Evolutionary conservation across 2,797 vertebrate species (phyloP), one percentile per base, ranked within the genome.

Genomic region (Anabas testudineus): DNA sequence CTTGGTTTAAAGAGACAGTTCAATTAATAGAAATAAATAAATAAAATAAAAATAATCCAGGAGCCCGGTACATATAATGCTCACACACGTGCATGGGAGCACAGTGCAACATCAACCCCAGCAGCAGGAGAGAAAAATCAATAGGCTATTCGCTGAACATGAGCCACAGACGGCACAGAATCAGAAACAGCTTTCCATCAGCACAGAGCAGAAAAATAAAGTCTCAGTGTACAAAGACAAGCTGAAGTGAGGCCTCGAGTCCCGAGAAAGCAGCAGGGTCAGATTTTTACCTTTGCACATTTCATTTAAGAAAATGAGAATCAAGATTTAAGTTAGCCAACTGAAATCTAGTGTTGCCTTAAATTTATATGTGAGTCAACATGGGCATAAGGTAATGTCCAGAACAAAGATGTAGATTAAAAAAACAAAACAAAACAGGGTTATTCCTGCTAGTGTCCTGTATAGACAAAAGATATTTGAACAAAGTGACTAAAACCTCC

Each of bases 61-160:
- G 39, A 41, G 28, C 9, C 49, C 1, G 13, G 12, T 13, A 68
- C 41, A 26, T 12, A 24, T 0, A 1, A 30, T 22, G 51, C 43
- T 72, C 22, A 59, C n/a, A 48, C 24, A 62, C 28, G 37, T 0
- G 14, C 65, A 54, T 15, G 19, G 21, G 21, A 45, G 28, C 42
- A 56, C 28, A 32, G 46, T 54, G 64, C 81, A 81, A 78, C 76
- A 82, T 71, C 62, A 76, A 54, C 49, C 71, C 71, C 78, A 1
- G 42, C 16, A 24, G 67, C 65, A 60, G 58, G 67, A 67, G 7
- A 1, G 30, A 51, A 46, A 66, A 87, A 87, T 88, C 88, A 84
- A 90, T 90, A 82, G 34, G 45, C 74, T 67, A 71, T 82, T 67
- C 39, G 54, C 69, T 82, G 78, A 89, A 85, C 82, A 81, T 18